A percentile compares a stretch with the other conserved stretches of the same genome.
Conservation (phyloP, 1,140 invertebrate species). For the Tetragonula clypearis region DNA sequence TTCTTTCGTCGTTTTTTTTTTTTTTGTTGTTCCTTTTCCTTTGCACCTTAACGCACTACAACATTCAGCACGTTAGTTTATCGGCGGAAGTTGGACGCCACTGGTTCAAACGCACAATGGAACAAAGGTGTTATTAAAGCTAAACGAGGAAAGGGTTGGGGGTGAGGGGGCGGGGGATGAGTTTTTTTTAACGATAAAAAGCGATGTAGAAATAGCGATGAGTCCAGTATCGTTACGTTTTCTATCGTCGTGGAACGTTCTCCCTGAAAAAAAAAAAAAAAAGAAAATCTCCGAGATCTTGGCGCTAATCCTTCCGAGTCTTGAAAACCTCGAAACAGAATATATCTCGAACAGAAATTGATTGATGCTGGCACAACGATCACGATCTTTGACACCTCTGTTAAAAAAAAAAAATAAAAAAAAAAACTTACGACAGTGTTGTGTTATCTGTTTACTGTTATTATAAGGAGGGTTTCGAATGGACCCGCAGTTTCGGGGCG, state of each 20-base stretch:
- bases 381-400: background rate
- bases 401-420: too few relatives aligned
- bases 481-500: background rate
- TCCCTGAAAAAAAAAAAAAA: background rate
- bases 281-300: background rate
- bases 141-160: background rate
- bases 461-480: background rate
- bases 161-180: background rate
- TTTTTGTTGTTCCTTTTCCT: background rate
- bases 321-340: conserved; percentile 1
- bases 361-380: background rate
- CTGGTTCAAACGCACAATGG: conserved; percentile 20
- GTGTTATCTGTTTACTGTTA: background rate
- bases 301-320: background rate
- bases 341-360: too few relatives aligned
- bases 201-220: conserved; percentile 9
- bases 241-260: background rate
- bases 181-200: conserved; percentile 27
- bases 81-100: background rate
- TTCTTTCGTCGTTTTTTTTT: background rate
- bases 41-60: conserved; percentile 18
- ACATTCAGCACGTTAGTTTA: conserved; percentile 12
- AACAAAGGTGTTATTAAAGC: conserved; percentile 39
- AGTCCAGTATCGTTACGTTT: background rate
- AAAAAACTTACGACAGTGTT: background rate